Evolutionary conservation across 2,888 invertebrate species (phyloP).

Genomic region (Catonia carolina): DNA sequence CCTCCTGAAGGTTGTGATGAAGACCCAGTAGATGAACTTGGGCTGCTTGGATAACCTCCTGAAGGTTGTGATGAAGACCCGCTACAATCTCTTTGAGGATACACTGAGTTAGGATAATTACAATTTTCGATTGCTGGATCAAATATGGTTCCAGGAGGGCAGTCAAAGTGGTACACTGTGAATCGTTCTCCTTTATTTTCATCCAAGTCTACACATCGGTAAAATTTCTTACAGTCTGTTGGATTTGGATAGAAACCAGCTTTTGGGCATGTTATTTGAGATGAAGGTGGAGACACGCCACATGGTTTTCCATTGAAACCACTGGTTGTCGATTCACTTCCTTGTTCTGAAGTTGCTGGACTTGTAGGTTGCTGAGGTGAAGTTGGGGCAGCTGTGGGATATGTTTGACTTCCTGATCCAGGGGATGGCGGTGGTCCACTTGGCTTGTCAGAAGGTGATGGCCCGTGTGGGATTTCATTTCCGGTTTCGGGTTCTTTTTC

Average conservation of each 20-base stretch:
- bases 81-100: not conserved
- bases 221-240: slow-evolving; percentile 55
- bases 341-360: slow-evolving; percentile 6
- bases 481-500: not conserved
- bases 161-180: slow-evolving; percentile 52
- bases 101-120: slow-evolving; percentile 39
- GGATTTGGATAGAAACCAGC: slow-evolving; percentile 58
- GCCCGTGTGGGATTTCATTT: slow-evolving; percentile 5
- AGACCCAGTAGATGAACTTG: too few species aligned
- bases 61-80: not conserved
- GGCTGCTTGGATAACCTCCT: too few species aligned
- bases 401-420: not conserved
- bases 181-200: slow-evolving; percentile 41
- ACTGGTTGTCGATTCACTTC: too few species aligned
- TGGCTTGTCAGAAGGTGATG: not conserved
- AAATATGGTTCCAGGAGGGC: slow-evolving; percentile 63
- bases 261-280: slow-evolving; percentile 42
- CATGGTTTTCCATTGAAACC: too few species aligned
- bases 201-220: slow-evolving; percentile 47
- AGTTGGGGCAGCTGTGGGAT: not conserved
- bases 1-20: too few species aligned
- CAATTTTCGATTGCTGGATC: slow-evolving; percentile 56
- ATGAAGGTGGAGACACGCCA: too few species aligned
- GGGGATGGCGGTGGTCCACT: not conserved
- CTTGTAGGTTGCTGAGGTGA: slow-evolving; percentile 1